Conservation (phyloP, 2,797 vertebrate species). For the Phataginus tetradactyla region DNA sequence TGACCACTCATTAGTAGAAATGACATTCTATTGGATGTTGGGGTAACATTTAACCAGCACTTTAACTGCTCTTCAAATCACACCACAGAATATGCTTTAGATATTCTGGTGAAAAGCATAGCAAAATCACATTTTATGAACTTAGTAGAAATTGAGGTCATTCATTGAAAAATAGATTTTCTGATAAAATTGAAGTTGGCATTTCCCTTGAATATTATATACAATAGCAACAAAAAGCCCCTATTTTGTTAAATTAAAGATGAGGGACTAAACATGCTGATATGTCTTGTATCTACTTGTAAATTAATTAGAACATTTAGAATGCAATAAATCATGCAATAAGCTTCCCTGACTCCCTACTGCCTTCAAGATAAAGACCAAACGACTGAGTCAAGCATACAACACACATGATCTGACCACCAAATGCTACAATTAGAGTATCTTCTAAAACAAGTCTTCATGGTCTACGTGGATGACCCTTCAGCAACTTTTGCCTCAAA, state of each 20-base stretch:
- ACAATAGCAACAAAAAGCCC: not conserved
- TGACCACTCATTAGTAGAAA: conserved; percentile 3
- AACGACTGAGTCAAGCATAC: not conserved
- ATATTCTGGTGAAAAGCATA: not conserved
- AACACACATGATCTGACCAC: not conserved
- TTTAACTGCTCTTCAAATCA: not conserved
- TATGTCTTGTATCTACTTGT: not conserved
- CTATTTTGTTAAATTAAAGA: conserved; percentile 6
- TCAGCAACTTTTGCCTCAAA: conserved; percentile 28
- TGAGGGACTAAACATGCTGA: not conserved
- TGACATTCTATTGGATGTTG: not conserved
- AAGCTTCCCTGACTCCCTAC: not conserved
- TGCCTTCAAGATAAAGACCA: conserved; percentile 4
- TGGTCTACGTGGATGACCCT: not conserved
- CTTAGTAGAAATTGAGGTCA: not conserved
- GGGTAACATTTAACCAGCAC: conserved; percentile 13
- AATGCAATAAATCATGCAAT: not conserved
- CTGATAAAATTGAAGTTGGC: not conserved
- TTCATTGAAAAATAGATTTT: not conserved
- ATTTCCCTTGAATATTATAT: not conserved
- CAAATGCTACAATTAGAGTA: not conserved
- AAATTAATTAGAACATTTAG: conserved; percentile 29
- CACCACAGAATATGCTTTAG: not conserved
- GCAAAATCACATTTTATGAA: conserved; percentile 35
- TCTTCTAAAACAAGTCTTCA: conserved; percentile 3